These are phyloP conservation scores for Hartigia nigra DNA, from an alignment of 2,888 invertebrate genomes.

Conservation along the genomic window DNA sequence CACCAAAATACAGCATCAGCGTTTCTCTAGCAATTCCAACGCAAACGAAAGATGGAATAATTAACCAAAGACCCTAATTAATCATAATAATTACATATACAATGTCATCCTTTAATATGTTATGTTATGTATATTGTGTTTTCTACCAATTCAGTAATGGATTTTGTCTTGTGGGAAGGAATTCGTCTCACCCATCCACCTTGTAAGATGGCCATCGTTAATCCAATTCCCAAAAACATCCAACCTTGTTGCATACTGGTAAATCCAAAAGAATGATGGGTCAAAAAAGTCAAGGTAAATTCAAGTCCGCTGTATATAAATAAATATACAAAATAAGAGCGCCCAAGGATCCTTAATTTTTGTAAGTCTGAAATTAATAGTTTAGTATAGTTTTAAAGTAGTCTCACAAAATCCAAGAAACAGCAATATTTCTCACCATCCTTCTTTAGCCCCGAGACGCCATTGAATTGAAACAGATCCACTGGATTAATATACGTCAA, in stretches of 20 bases:
- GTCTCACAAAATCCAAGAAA: slow-evolving; percentile 68
- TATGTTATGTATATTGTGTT: neutral
- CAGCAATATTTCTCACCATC: slow-evolving; percentile 66
- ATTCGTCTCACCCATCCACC: slow-evolving; percentile 89
- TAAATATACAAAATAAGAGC: slow-evolving; percentile 89
- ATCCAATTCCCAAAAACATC: slow-evolving; percentile 95
- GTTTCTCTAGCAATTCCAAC: slow-evolving; percentile 78
- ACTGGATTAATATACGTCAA: slow-evolving; percentile 73
- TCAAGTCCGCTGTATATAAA: slow-evolving; percentile 97
- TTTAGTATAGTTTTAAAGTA: slow-evolving; percentile 66
- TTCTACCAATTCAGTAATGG: slow-evolving; percentile 73
- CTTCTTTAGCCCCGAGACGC: slow-evolving; percentile 61
- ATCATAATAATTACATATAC: slow-evolving; percentile 11
- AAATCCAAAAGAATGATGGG: slow-evolving; percentile 91
- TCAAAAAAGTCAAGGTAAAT: slow-evolving; percentile 96
- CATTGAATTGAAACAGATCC: slow-evolving; percentile 71
- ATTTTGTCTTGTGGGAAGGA: slow-evolving; percentile 77
- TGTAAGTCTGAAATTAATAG: slow-evolving; percentile 69
- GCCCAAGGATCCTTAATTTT: slow-evolving; percentile 76
- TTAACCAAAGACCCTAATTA: slow-evolving; percentile 78
- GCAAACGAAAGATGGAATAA: slow-evolving; percentile 87
- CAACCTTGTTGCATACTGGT: slow-evolving; percentile 97
- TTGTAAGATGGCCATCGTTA: slow-evolving; percentile 91
- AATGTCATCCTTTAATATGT: slow-evolving; percentile 1
- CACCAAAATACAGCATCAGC: slow-evolving; percentile 80